Conservation (phyloP, 2,113 vertebrate species). For the Oenanthe melanoleuca region DNA sequence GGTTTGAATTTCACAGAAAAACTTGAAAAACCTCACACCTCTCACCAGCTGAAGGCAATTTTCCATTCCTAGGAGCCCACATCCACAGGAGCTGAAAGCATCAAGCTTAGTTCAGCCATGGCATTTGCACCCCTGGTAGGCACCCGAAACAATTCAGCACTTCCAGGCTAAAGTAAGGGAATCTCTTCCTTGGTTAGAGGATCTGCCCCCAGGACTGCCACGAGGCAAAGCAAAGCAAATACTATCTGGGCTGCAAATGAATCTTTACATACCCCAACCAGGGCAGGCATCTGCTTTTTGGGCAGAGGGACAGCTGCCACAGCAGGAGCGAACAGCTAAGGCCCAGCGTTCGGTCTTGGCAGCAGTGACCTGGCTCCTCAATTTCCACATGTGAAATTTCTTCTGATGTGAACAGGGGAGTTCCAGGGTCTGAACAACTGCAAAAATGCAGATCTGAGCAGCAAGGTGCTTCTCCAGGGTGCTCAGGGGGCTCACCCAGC, state of each 20-base stretch:
- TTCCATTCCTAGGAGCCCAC: not conserved
- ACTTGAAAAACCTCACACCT: not conserved
- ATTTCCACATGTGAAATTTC: not conserved
- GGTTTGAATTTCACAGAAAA: not conserved
- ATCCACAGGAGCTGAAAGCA: not conserved
- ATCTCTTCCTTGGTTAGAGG: not conserved
- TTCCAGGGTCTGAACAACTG: not conserved
- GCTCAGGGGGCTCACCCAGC: not conserved
- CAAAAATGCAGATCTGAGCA: not conserved
- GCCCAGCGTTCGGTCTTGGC: not conserved
- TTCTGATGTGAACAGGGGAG: not conserved
- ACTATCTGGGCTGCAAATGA: not conserved
- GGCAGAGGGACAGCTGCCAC: constrained; percentile 44
- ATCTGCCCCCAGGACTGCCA: not conserved
- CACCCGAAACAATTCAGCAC: not conserved
- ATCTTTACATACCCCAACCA: not conserved
- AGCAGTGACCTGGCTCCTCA: not conserved
- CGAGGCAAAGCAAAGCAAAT: not conserved
- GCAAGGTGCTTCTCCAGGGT: not conserved
- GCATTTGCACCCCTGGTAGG: not conserved
- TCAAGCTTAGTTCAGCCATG: not conserved
- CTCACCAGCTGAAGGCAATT: not conserved
- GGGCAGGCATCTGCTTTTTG: constrained; percentile 39
- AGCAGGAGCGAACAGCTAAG: not conserved
- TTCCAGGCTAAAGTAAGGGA: not conserved